Evolutionary conservation across 2,797 vertebrate genomes (phyloP).

Genomic region (Myotis pilosus): DNA sequence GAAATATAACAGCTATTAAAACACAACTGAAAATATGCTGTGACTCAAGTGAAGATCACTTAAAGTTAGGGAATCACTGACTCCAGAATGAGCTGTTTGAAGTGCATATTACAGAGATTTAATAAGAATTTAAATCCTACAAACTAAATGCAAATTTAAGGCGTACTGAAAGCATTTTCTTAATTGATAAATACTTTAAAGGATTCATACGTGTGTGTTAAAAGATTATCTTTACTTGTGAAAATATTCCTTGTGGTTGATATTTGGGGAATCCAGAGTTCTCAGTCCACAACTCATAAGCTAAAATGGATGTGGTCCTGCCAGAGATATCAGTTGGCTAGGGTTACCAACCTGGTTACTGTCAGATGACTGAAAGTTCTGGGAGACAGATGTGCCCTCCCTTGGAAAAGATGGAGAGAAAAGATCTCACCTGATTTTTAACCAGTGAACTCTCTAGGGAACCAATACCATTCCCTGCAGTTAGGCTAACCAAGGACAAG

Average conservation of each 20-base stretch:
- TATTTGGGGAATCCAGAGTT: not conserved
- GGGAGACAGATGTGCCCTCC: not conserved
- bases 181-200: conserved; percentile 18
- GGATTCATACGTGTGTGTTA: not conserved
- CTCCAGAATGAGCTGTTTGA: conserved; percentile 31
- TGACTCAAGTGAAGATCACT: not conserved
- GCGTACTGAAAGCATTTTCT: not conserved
- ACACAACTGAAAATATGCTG: conserved; percentile 5
- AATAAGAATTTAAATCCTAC: not conserved
- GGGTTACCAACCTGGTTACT: not conserved
- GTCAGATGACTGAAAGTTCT: not conserved
- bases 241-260: not conserved
- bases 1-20: conserved; percentile 45
- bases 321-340: not conserved
- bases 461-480: not conserved
- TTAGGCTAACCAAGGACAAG: not conserved
- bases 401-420: conserved; percentile 19
- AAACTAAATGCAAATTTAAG: conserved; percentile 9
- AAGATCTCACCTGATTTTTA: conserved; percentile 6
- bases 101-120: not conserved
- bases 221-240: not conserved
- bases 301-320: not conserved
- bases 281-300: not conserved
- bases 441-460: not conserved
- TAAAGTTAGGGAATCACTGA: not conserved